phyloP scores from a whole-genome alignment of 2,113 vertebrate genomes.

The Hyperopisus bebe region DNA sequence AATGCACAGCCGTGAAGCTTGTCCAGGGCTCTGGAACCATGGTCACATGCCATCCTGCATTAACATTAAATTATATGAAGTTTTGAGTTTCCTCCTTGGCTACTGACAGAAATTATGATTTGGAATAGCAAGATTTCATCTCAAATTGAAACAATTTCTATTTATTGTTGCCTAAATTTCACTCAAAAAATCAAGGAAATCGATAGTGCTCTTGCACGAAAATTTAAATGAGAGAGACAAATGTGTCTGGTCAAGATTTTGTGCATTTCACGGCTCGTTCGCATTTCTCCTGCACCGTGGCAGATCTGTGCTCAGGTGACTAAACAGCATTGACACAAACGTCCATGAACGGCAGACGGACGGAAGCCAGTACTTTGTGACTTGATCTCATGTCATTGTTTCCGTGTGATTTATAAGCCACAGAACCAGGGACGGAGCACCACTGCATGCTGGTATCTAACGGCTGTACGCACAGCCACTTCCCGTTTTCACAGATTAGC shows the following conservation, averaged over 20 bases:
- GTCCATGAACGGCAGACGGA: not conserved
- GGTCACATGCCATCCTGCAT: not conserved
- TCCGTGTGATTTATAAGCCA: not conserved
- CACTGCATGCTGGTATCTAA: not conserved
- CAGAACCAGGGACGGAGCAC: not conserved
- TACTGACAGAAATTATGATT: not conserved
- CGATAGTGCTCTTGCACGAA: not conserved
- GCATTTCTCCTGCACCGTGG: not conserved
- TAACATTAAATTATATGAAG: not conserved
- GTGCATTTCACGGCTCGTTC: not conserved
- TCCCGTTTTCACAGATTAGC: conserved; percentile 31
- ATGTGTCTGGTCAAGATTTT: not conserved
- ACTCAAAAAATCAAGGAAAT: not conserved
- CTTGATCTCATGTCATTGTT: not conserved
- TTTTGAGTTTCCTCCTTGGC: not conserved
- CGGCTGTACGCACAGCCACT: not conserved
- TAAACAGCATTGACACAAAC: not conserved
- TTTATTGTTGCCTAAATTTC: not conserved
- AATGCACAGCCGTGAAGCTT: not conserved
- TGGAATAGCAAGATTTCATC: not conserved
- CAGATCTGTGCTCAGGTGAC: not conserved
- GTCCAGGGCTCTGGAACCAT: not conserved
- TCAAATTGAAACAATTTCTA: not conserved
- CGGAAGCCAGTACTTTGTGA: not conserved
- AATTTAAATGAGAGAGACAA: not conserved